Evolutionary conservation across 2,797 vertebrate species (phyloP).

Genomic region (Naso thynnoides): DNA sequence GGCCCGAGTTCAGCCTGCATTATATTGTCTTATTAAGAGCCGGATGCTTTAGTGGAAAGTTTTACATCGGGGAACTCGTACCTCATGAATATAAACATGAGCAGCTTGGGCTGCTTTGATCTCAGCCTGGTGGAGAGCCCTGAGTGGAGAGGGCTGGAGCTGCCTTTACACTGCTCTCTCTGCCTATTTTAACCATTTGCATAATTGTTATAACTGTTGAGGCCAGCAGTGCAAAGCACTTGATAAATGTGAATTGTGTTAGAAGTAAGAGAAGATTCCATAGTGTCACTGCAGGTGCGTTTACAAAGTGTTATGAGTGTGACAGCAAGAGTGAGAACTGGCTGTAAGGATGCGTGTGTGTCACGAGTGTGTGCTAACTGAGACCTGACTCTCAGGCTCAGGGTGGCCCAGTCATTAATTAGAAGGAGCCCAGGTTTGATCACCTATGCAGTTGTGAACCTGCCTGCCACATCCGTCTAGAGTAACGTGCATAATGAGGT

Average conservation of each 20-base stretch:
- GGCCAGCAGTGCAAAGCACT: slow-evolving; percentile 68
- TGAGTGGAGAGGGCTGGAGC: slow-evolving; percentile 69
- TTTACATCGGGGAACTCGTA: slow-evolving; percentile 47
- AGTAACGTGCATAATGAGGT: background rate
- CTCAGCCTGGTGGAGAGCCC: slow-evolving; percentile 68
- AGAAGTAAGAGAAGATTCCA: slow-evolving; percentile 42
- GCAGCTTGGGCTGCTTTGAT: slow-evolving; percentile 75
- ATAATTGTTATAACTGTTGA: slow-evolving; percentile 72
- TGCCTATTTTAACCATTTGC: slow-evolving; percentile 73
- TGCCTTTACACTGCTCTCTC: slow-evolving; percentile 51
- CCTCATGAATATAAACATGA: slow-evolving; percentile 83
- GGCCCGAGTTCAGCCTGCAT: slow-evolving; percentile 19
- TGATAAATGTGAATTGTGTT: slow-evolving; percentile 65
- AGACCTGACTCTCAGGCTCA: background rate
- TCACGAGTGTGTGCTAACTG: slow-evolving; percentile 4
- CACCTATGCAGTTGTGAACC: background rate
- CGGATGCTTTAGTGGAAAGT: slow-evolving; percentile 68
- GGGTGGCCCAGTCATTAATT: slow-evolving; percentile 2
- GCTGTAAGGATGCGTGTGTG: slow-evolving; percentile 22
- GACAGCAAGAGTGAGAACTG: slow-evolving; percentile 22
- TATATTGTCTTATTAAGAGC: slow-evolving; percentile 56
- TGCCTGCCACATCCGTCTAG: slow-evolving; percentile 7
- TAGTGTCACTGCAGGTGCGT: slow-evolving; percentile 41
- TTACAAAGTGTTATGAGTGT: slow-evolving; percentile 22
- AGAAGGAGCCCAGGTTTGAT: slow-evolving; percentile 20